These are phyloP conservation scores for Bujurquina vittata DNA, from an alignment of 2,113 vertebrate genomes.

Conservation along the genomic window DNA sequence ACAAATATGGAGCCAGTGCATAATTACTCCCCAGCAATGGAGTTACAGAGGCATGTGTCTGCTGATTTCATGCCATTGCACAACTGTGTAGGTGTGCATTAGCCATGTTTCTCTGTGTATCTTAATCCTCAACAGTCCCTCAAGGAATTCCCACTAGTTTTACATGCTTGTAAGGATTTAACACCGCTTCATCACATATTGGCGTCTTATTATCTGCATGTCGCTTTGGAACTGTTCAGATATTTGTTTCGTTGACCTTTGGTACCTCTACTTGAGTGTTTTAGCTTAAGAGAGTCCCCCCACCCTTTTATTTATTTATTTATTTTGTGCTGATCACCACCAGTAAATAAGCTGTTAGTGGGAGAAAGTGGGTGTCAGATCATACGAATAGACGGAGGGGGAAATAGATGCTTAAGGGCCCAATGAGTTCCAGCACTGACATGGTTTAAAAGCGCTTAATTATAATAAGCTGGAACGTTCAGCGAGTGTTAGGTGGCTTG, in stretches of 20 bases:
- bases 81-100: slow-evolving; percentile 68
- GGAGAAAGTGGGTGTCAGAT: slow-evolving; percentile 68
- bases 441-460: slow-evolving; percentile 79
- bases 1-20: slow-evolving; percentile 62
- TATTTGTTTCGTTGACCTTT: slow-evolving; percentile 25
- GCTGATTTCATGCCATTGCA: slow-evolving; percentile 61
- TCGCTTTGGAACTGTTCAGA: slow-evolving; percentile 21
- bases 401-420: slow-evolving; percentile 61
- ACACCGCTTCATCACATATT: slow-evolving; percentile 10
- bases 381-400: slow-evolving; percentile 54
- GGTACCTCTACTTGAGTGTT: slow-evolving; percentile 5
- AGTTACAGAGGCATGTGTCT: slow-evolving; percentile 51
- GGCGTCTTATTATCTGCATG: slow-evolving; percentile 21
- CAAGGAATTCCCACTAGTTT: slow-evolving; percentile 38
- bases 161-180: slow-evolving; percentile 43
- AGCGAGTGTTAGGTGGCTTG: slow-evolving; percentile 63
- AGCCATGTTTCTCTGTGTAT: slow-evolving; percentile 53
- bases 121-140: slow-evolving; percentile 59
- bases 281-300: slow-evolving; percentile 11
- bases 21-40: slow-evolving; percentile 70
- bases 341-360: slow-evolving; percentile 67
- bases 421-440: slow-evolving; percentile 62
- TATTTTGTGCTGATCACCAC: slow-evolving; percentile 37
- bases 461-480: slow-evolving; percentile 69
- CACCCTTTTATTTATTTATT: no score